These are phyloP conservation scores for Schizothorax lantsangensis DNA, from an alignment of 2,797 vertebrate species.

Conservation along the genomic window DNA sequence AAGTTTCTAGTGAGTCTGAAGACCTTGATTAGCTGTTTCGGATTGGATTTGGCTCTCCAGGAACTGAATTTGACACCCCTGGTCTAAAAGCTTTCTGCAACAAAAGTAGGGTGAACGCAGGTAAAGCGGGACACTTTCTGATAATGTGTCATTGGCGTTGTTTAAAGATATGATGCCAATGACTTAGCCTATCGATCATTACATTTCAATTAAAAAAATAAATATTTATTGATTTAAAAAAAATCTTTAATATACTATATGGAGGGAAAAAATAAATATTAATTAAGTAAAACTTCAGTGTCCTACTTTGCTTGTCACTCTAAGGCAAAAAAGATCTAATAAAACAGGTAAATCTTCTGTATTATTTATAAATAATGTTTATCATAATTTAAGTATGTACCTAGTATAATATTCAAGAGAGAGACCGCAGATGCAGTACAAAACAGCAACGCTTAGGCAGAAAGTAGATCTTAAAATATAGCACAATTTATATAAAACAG, in stretches of 20 bases:
- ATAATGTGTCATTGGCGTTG: not conserved
- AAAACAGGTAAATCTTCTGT: not conserved
- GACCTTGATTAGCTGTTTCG: not conserved
- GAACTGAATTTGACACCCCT: not conserved
- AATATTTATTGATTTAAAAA: too few species aligned
- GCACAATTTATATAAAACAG: slow-evolving; percentile 1
- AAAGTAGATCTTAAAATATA: not conserved
- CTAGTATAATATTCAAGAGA: not conserved
- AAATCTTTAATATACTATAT: not conserved
- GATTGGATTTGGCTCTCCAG: not conserved
- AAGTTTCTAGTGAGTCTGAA: not conserved
- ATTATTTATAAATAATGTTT: not conserved
- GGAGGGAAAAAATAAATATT: not conserved
- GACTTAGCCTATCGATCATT: not conserved
- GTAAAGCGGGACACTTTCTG: not conserved
- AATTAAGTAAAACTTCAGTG: not conserved
- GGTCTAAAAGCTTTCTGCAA: not conserved
- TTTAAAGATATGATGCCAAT: not conserved
- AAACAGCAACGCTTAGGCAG: not conserved
- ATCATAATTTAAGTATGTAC: not conserved
- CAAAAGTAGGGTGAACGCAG: not conserved
- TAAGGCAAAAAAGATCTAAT: not conserved
- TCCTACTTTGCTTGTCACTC: not conserved
- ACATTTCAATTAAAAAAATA: not conserved
- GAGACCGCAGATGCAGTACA: not conserved